Base-by-base conservation (phyloP, 1,140 invertebrate genomes). In the Ooceraea biroi region DNA sequence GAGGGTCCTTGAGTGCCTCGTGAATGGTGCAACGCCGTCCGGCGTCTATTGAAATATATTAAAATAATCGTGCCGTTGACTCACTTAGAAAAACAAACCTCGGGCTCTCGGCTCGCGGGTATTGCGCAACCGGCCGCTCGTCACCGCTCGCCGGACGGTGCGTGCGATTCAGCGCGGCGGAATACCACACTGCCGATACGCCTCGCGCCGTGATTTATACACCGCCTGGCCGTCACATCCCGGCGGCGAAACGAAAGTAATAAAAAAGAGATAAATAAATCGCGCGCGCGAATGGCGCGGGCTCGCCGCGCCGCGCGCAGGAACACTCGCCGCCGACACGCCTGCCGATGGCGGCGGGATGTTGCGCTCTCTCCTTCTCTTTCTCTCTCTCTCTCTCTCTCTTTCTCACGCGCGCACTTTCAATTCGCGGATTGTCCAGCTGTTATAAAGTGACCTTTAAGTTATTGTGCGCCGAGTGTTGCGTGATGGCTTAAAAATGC, bases 31-130 rank as follows among this genome's bases (percentile, higher is more conserved):
- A 55, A 80, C 61, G 36, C 36, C 7, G 58, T 87, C 22, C 50
- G 71, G 48, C 85, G 78, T 87, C 84, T 60, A 82, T 82, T 57
- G 83, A 85, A 82, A 68, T 68, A 82, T 61, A 73, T 88, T 61
- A 68, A 85, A 88, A 82, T 76, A 83, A 83, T 58, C 44, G 87
- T 80, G 78, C 72, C 77, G 73, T 88, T 83, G 72, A 88, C 78
- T 83, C 78, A 52, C 22, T 58, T 36, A 65, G 58, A 66, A 88
- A 88, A 88, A 89, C 73, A 88, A 88, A 89, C 60, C 78, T 88
- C 65, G 65, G 52, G 55, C 46, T 66, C 71, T 76, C 73, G 58
- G 44, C 41, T 46, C 10, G 17, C 44, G 50, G 58, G 14, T 22
- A 57, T 89, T 88, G 86, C 86, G 84, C 61, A 88, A 89, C 36